Evolutionary conservation across 2,797 vertebrate species (phyloP), one percentile per base, ranked within the genome.

Genomic region (Sebastes taczanowskii): DNA sequence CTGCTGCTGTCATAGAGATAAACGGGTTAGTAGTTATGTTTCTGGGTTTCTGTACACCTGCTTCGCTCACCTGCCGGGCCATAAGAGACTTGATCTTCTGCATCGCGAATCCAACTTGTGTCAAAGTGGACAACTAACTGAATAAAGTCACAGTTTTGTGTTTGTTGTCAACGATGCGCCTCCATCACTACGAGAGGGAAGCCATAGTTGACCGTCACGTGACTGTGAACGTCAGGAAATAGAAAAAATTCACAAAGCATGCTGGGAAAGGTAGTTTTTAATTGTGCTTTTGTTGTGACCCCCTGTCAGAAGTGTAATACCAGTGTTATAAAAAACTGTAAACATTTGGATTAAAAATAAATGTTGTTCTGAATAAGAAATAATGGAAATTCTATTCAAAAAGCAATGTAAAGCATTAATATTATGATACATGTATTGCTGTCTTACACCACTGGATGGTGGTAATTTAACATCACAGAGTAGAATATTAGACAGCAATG

Each of bases 21-120:
- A 74, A 63, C 23, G 16, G 13, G 20, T 18, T 60, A 3, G 11
- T 34, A 23, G 25, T 16, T 58, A 8, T 6, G 14, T 42, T 42
- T 42, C 38, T 42, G 0, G 11, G 60, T 61, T 11, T 52, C 4
- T 35, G 62, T n/a, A 1, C 6, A 9, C 23, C 25, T 29, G 59
- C 5, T 71, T 4, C 27, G 52, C 96, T 95, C 93, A 99, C 98
- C 98, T 99, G 98, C 14, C 98, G 97, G 94, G 97, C 92, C 98
- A 99, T 99, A 3, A 99, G 93, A 67, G 97, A 99, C 92, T 99
- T 99, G 77, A 99, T 99, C 95, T 99, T 99, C 94, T 99, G 98
- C 98, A 99, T 99, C 75, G 23, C 85, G 16, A 73, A 10, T 71
- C 55, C 73, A 20, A 67, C 11, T 49, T 6, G 60, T 60, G 42